These are phyloP conservation scores for Zaprionus nigranus DNA, from an alignment of 1,140 invertebrate genomes.

Conservation along the genomic window DNA sequence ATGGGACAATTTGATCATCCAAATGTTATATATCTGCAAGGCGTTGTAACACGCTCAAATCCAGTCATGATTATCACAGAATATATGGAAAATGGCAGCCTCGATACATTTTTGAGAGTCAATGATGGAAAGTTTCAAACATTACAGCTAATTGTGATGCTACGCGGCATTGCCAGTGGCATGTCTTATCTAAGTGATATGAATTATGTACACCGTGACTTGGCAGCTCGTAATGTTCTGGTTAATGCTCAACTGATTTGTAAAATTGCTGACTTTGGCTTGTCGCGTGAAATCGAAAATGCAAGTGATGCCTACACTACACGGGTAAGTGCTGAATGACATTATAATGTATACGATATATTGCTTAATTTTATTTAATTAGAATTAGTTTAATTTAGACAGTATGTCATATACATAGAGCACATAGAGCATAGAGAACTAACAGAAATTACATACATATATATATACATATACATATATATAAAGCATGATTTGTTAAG, in stretches of 20 bases:
- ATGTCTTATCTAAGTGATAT: constrained; percentile 99
- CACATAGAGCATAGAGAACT: no score
- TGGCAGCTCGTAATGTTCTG: constrained; percentile 98
- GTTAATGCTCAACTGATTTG: constrained; percentile 99
- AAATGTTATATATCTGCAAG: constrained; percentile 99
- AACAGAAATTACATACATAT: no score
- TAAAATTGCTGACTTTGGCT: constrained; percentile 99
- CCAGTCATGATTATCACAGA: constrained; percentile 99
- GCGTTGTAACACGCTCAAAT: constrained; percentile 99
- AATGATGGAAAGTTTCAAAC: constrained; percentile 99
- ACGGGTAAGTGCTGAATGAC: constrained; percentile 87
- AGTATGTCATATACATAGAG: background rate
- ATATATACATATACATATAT: no score
- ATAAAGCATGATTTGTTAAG: no score
- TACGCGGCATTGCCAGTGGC: constrained; percentile 98
- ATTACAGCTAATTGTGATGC: constrained; percentile 98
- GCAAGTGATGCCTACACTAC: constrained; percentile 99
- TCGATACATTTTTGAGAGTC: constrained; percentile 98
- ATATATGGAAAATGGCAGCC: constrained; percentile 99
- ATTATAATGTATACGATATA: no score
- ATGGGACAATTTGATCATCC: constrained; percentile 99
- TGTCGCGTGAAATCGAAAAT: constrained; percentile 98
- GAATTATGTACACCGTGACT: constrained; percentile 98
- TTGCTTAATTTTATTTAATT: no score
- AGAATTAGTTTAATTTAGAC: background rate